Percentiles rank a stretch among this genome's conserved stretches.
Evolutionary conservation across 1,140 invertebrate species (phyloP).

Genomic region (Macrobrachium rosenbergii): DNA sequence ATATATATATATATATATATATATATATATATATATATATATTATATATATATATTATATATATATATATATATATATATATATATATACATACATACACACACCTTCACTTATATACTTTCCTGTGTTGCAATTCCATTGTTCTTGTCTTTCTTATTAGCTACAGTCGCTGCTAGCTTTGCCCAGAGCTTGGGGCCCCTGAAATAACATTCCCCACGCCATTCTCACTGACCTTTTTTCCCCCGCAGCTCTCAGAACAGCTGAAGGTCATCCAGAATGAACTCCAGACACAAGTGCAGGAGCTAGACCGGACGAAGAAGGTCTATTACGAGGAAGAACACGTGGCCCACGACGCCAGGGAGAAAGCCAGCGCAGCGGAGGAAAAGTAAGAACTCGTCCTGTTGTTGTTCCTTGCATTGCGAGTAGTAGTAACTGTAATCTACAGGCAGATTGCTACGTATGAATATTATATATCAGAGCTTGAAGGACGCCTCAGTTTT

Average conservation of each 20-base stretch:
- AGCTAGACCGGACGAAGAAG: conserved; percentile 95
- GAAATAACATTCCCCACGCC: no score
- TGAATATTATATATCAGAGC: no score
- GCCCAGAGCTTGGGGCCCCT: no score
- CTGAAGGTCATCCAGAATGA: conserved; percentile 91
- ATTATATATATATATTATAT: neutral
- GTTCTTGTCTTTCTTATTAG: no score
- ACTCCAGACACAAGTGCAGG: conserved; percentile 85
- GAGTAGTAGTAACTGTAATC: neutral
- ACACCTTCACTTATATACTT: neutral
- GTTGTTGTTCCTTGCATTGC: no score
- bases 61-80: neutral
- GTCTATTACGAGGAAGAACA: conserved; percentile 96
- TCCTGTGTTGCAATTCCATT: no score
- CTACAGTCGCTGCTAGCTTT: no score
- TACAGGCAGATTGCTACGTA: no score
- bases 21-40: neutral
- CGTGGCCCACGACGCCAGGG: conserved; percentile 92
- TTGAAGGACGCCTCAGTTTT: no score
- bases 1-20: neutral
- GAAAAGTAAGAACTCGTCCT: conserved; percentile 84
- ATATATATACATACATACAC: neutral
- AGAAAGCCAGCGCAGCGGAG: conserved; percentile 95
- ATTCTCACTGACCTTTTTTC: neutral
- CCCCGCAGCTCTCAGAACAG: conserved; percentile 83